Evolutionary conservation across 2,113 vertebrate genomes (phyloP).

Genomic region (Hyla sarda): DNA sequence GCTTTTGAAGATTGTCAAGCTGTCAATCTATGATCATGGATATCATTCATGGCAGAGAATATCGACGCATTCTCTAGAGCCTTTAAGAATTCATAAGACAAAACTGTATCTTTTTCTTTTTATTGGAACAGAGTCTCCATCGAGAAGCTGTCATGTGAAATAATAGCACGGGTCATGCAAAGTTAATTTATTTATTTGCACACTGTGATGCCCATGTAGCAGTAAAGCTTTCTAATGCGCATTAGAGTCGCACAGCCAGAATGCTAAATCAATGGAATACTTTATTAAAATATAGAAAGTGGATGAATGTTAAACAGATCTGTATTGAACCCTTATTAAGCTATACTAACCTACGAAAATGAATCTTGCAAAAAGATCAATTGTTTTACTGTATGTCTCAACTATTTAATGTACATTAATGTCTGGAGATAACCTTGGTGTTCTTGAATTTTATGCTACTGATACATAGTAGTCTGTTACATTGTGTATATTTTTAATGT

Average conservation of each 20-base stretch:
- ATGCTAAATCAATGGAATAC: slow-evolving; percentile 43
- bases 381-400: background rate
- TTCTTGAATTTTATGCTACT: background rate
- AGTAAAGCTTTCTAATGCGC: slow-evolving; percentile 22
- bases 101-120: slow-evolving; percentile 7
- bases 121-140: background rate
- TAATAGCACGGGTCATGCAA: slow-evolving; percentile 38
- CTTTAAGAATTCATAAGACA: slow-evolving; percentile 19
- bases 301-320: slow-evolving; percentile 31
- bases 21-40: background rate
- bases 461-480: background rate
- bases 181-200: slow-evolving; percentile 49
- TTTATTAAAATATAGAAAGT: slow-evolving; percentile 42
- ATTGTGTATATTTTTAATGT: background rate
- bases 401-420: slow-evolving; percentile 7
- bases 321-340: slow-evolving; percentile 19
- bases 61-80: background rate
- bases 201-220: background rate
- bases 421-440: background rate
- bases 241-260: slow-evolving; percentile 31
- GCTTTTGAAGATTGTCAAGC: background rate
- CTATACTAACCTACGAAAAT: slow-evolving; percentile 35
- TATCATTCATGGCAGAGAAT: background rate
- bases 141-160: slow-evolving; percentile 4
- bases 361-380: slow-evolving; percentile 17